Conservation (phyloP, 2,797 vertebrate species). For the Eulemur coronatus region DNA sequence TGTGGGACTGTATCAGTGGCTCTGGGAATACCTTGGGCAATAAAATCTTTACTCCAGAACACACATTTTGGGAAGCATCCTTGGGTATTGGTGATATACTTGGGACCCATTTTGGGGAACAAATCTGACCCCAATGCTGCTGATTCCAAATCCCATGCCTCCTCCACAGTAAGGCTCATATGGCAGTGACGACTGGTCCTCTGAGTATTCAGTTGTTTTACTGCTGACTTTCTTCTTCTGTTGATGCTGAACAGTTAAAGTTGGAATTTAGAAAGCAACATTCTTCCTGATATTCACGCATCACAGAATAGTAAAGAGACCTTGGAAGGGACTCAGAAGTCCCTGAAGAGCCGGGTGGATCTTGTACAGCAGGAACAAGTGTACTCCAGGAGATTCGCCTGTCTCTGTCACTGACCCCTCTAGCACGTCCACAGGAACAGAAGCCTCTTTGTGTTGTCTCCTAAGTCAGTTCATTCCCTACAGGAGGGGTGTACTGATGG, state of each 20-base stretch:
- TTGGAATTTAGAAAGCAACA: background rate
- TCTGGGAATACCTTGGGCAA: background rate
- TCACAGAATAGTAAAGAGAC: background rate
- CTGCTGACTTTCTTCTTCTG: background rate
- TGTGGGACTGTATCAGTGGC: background rate
- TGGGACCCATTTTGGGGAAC: background rate
- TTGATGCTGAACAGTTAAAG: background rate
- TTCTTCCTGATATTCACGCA: background rate
- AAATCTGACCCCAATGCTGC: background rate
- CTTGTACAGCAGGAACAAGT: background rate
- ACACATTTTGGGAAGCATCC: background rate
- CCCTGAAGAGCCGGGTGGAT: background rate
- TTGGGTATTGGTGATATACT: background rate
- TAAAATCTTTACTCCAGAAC: background rate
- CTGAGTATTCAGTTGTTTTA: background rate
- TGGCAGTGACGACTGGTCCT: background rate
- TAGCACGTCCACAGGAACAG: background rate
- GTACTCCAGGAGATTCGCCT: background rate
- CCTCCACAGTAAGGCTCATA: background rate
- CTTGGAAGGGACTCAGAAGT: background rate
- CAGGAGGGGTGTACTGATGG: background rate
- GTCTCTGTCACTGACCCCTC: background rate
- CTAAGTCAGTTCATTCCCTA: background rate
- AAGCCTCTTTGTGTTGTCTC: background rate
- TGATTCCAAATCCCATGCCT: background rate